A percentile compares a stretch with the other conserved stretches of the same genome.
These are phyloP conservation scores for Psophia crepitans DNA, from an alignment of 2,113 vertebrate species.

Conservation along the genomic window DNA sequence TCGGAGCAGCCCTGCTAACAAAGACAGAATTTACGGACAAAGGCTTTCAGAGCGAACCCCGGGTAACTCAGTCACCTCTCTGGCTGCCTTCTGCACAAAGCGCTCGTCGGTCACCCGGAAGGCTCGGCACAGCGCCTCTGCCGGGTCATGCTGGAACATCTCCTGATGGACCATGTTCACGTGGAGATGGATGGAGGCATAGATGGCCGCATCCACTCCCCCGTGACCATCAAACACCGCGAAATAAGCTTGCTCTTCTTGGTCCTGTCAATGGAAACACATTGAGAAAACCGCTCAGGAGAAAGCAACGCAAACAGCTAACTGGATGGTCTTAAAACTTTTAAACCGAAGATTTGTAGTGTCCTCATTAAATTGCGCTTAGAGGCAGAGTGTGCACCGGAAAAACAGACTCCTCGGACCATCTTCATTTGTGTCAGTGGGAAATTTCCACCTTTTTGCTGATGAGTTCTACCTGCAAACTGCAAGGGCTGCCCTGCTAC, in stretches of 20 bases:
- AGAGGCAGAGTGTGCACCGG: background rate
- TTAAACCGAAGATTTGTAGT: background rate
- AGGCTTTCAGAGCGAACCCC: background rate
- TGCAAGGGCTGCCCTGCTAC: background rate
- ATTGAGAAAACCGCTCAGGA: background rate
- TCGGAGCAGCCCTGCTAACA: background rate
- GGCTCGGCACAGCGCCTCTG: slow-evolving; percentile 87
- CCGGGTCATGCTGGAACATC: slow-evolving; percentile 86
- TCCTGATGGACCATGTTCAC: slow-evolving; percentile 93
- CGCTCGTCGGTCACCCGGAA: slow-evolving; percentile 91
- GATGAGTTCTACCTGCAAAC: background rate
- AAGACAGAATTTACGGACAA: fast-evolving
- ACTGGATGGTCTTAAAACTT: background rate
- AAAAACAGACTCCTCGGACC: background rate
- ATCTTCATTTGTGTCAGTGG: background rate
- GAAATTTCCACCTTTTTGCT: background rate
- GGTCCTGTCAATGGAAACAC: slow-evolving; percentile 79
- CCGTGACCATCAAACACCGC: slow-evolving; percentile 97
- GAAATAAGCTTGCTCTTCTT: slow-evolving; percentile 97
- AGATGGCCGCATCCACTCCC: slow-evolving; percentile 94
- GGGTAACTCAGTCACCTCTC: slow-evolving; percentile 82
- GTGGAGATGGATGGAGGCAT: slow-evolving; percentile 93
- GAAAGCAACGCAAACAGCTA: background rate
- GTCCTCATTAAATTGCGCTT: background rate
- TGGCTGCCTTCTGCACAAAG: slow-evolving; percentile 91